Evolutionary conservation across 2,888 invertebrate genomes (phyloP).

Genomic region (Augiades crinisus): DNA sequence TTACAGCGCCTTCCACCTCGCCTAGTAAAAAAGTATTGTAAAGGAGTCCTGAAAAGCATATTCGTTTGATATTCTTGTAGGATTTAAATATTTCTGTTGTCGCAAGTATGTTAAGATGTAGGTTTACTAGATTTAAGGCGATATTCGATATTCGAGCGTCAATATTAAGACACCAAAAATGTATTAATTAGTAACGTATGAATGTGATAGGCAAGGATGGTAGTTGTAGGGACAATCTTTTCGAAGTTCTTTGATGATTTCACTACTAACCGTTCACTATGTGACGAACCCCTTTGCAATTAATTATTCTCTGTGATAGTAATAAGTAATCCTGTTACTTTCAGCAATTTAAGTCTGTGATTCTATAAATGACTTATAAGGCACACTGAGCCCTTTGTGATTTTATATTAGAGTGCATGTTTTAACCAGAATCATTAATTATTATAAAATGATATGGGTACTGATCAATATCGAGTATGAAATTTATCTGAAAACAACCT

Average conservation of each 20-base stretch:
- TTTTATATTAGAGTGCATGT: neutral
- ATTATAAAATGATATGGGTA: neutral
- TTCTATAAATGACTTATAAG: slow-evolving; percentile 18
- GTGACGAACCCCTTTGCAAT: slow-evolving; percentile 51
- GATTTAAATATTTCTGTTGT: neutral
- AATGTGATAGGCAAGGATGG: slow-evolving; percentile 50
- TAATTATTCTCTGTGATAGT: slow-evolving; percentile 62
- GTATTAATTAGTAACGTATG: slow-evolving; percentile 53
- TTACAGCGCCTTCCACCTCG: slow-evolving; percentile 1
- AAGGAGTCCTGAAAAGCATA: neutral
- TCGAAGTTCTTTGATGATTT: slow-evolving; percentile 40
- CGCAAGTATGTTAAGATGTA: slow-evolving; percentile 23
- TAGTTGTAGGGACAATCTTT: slow-evolving; percentile 42
- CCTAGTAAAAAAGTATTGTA: neutral
- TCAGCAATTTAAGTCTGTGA: slow-evolving; percentile 42
- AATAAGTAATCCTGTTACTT: slow-evolving; percentile 43
- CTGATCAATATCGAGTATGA: too few relatives aligned
- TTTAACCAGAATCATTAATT: neutral
- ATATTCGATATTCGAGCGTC: slow-evolving; percentile 40
- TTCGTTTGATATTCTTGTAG: slow-evolving; percentile 3
- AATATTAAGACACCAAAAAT: slow-evolving; percentile 61
- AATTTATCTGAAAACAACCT: too few relatives aligned
- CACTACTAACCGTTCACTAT: slow-evolving; percentile 42
- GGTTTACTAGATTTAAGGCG: slow-evolving; percentile 38
- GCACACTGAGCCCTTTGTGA: neutral